Base-by-base conservation (phyloP, 1,140 invertebrate species). In the Neuroterus valhalla region DNA sequence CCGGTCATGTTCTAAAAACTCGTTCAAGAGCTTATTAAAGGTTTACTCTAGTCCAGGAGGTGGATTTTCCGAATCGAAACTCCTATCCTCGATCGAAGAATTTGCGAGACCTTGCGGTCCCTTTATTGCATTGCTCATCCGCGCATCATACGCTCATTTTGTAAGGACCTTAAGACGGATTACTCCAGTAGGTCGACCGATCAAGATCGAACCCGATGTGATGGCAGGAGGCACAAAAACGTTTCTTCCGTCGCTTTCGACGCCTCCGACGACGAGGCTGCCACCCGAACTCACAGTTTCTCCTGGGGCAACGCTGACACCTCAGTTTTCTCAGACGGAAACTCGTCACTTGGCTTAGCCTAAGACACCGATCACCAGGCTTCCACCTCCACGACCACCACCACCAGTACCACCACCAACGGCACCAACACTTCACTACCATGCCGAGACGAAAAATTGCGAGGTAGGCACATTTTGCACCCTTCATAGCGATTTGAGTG, bases 351-450 rank as follows among this genome's bases (percentile, higher is more conserved):
- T 62, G 23, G 55, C 23, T 62, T 62, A 62, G 23, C 26, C 55
- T 62, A 62, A 62, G 31, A 62, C 55, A 62, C 26, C 50, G 68
- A 38, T 66, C 42, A 23, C 78, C 45, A 55, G 55, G 70, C 66
- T 77, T 78, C 46, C 72, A 80, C 46, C 77, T 74, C 70, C 75
- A 71, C 62, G 77, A 80, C 78, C 80, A 82, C 45, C 75, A 74
- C 50, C 71, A 74, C 78, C 78, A 81, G 14, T 67, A 72, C 62
- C 67, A 78, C 72, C 42, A 68, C 67, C 42, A 15, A 15, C 43
- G 42, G n/a, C 70, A 67, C 50, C 55, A 71, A 19, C 67, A 48
- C 14, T 38, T 38, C 43, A 62, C 23, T 23, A 62, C 23, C 17
- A 46, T 48, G 10, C 19, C 19, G 21, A 48, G 42, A 23, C 23